Percentiles rank a stretch among this genome's conserved stretches.
Conservation (phyloP, 2,888 invertebrate genomes). For the Teinopalpus imperialis region DNA sequence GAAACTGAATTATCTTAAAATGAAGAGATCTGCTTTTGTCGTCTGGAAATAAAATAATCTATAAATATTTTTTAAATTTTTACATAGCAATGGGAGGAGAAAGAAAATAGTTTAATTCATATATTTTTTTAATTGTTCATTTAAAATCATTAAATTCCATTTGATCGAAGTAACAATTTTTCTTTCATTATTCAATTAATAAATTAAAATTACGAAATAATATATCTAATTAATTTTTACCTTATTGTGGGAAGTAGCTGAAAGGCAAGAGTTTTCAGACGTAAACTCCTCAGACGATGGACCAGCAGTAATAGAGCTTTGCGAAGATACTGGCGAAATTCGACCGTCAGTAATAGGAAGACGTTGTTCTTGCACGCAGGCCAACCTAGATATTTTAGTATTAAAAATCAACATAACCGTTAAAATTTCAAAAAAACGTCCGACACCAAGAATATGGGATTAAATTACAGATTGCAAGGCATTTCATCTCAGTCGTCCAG, state of each 20-base stretch:
- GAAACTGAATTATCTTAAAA: slow-evolving; percentile 34
- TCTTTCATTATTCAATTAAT: background rate
- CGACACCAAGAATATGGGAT: too few relatives aligned
- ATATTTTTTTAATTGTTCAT: background rate
- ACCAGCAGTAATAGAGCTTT: slow-evolving; percentile 67
- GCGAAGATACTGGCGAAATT: slow-evolving; percentile 82
- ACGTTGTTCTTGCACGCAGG: slow-evolving; percentile 97
- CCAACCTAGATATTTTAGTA: slow-evolving; percentile 87
- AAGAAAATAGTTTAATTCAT: slow-evolving; percentile 25
- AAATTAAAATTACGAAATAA: slow-evolving; percentile 11
- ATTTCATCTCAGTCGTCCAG: too few relatives aligned
- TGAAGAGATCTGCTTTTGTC: slow-evolving; percentile 40
- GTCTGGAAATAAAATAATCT: slow-evolving; percentile 48
- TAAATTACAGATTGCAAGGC: too few relatives aligned
- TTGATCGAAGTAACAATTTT: slow-evolving; percentile 3
- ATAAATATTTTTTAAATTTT: slow-evolving; percentile 26
- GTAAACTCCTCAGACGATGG: slow-evolving; percentile 75
- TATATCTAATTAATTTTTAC: slow-evolving; percentile 69
- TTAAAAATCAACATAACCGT: too few relatives aligned
- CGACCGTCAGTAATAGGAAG: slow-evolving; percentile 85
- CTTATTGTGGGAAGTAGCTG: slow-evolving; percentile 84
- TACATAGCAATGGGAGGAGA: background rate
- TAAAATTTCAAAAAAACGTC: too few relatives aligned
- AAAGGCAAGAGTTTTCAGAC: slow-evolving; percentile 78
- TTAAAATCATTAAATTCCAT: background rate